Base-by-base conservation (phyloP, 2,113 vertebrate species). In the Dromiciops gliroides region DNA sequence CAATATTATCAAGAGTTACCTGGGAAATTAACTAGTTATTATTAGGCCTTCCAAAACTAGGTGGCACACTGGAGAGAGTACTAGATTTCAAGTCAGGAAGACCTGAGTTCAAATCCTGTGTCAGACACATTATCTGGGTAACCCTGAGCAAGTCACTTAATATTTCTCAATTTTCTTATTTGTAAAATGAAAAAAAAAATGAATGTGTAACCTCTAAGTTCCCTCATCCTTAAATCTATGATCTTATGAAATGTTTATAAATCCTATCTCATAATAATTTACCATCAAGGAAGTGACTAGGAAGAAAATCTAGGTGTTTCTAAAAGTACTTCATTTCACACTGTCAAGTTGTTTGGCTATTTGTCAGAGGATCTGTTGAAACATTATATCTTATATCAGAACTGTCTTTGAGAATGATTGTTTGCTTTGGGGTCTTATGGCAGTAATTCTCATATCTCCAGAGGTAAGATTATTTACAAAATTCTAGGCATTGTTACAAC, bases 401-500 rank as follows among this genome's bases (percentile, higher is more conserved):
- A 95, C 98, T 98, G 98, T 98, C 98, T 98, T 97, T 89, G 98
- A 98, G 98, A 98, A 98, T 98, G 98, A 98, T 97, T 98, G 98
- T 98, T 98, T 98, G 98, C 98, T 98, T 98, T 98, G 97, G 97
- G 98, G 98, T 98, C 97, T 98, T 98, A 97, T 95, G 90, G 95
- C 93, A 98, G 95, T 97, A 98, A 98, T 98, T 98, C 96, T 97
- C 96, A 97, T 97, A 98, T 97, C 97, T 98, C 98, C 98, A 83
- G 96, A 98, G 98, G 98, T 98, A 98, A 98, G 97, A 97, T 98
- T 98, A 98, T 98, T 98, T 98, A 98, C 98, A 97, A 97, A 96
- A 97, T 95, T 98, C 98, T 97, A 95, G 92, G 93, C 93, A 95
- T 51, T 89, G 94, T 44, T 97, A 92, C 97, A 98, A 97, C 56